Evolutionary conservation across 2,888 invertebrate species (phyloP), one percentile per base, ranked within the genome.

Genomic region (Erebia aethiops): DNA sequence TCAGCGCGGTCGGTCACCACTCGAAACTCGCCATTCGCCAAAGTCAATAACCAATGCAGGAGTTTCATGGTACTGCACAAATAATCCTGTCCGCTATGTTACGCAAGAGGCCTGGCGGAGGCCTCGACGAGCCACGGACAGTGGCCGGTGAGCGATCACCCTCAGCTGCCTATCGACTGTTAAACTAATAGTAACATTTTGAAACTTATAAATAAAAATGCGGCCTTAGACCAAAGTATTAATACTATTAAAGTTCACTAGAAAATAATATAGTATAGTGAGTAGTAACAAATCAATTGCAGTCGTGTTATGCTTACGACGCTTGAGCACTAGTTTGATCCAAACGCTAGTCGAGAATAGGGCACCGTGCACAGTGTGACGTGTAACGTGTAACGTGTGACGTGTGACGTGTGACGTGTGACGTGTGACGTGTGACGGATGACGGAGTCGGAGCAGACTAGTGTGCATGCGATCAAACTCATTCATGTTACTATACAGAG

Each of bases 191-290:
- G 5, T 26, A 57, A 57, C 21, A 26, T 57, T 57, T 14, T 5
- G 7, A 26, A 16, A 46, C 46, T 46, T 46, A 46, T 18, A 16
- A 52, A 7, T 26, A 57, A 26, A 57, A 57, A 57, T 26, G 56
- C 26, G 56, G 56, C 56, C 56, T 57, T 1, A 57, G 56, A 57
- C 56, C 56, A 11, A 57, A 57, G 11, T 14, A 57, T 26, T 57
- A 57, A 57, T 57, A 57, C 56, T 57, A 21, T 11, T 21, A 26
- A 26, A 21, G 26, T 56, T 52, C 3, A n/a, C n/a, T 16, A 56
- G 4, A 14, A 26, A 14, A 18, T 21, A 11, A 1, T 8, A 16
- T 16, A 21, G 18, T 21, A 21, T 26, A 26, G 0, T 26, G 3
- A 5, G 35, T 35, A 35, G 35, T 35, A 35, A 35, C 35, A 7